A percentile compares a stretch with the other conserved stretches of the same genome.
Conservation (phyloP, 2,797 vertebrate species). For the Takifugu ocellatus region DNA sequence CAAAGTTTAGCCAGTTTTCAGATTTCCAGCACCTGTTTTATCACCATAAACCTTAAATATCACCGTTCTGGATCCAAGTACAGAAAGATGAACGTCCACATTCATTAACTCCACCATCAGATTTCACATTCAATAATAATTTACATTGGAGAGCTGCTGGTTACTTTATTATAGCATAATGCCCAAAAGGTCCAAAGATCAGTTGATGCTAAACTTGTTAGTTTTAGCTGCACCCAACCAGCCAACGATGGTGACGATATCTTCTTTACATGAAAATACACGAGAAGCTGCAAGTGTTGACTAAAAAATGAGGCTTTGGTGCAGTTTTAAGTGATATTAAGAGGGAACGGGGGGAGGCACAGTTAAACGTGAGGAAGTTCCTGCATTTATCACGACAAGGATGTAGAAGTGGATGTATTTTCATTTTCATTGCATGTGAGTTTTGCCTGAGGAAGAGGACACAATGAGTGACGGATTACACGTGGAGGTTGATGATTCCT, state of each 20-base stretch:
- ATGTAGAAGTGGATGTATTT: background rate
- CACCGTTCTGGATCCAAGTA: background rate
- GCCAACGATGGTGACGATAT: too few relatives aligned
- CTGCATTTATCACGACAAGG: background rate
- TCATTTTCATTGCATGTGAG: background rate
- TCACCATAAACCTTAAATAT: too few relatives aligned
- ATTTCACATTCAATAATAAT: background rate
- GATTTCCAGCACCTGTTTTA: too few relatives aligned
- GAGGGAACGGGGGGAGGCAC: background rate
- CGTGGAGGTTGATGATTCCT: constrained; percentile 43
- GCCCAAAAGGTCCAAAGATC: constrained; percentile 18
- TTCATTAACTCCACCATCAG: constrained; percentile 1
- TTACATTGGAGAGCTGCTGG: background rate
- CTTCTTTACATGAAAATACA: too few relatives aligned
- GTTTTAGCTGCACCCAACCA: too few relatives aligned
- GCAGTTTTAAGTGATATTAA: too few relatives aligned
- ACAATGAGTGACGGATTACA: constrained; percentile 55
- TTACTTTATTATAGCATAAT: constrained; percentile 5
- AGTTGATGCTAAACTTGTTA: background rate
- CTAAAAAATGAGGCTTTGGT: too few relatives aligned
- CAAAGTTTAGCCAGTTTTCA: too few relatives aligned
- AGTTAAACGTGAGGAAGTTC: background rate
- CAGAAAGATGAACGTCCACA: background rate
- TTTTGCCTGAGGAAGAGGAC: constrained; percentile 12
- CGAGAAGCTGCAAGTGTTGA: too few relatives aligned